These are phyloP conservation scores for Morbakka virulenta DNA, from an alignment of 30 jellyfish, hydroid and myxozoan genomes.

Conservation along the genomic window DNA sequence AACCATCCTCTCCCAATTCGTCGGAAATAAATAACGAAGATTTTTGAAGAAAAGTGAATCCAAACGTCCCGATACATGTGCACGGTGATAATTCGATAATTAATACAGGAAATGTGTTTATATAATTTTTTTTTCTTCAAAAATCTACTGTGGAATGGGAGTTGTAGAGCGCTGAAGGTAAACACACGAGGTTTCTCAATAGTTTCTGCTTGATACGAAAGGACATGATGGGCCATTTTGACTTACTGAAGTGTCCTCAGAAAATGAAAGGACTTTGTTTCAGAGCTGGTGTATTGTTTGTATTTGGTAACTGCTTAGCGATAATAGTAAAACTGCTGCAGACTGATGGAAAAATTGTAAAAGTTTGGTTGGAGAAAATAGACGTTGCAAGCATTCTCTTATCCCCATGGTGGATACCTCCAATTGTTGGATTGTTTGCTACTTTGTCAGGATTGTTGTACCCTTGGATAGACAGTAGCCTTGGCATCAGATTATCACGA, in stretches of 20 bases:
- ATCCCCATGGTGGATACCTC: slow-evolving; percentile 75
- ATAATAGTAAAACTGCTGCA: slow-evolving; percentile 35
- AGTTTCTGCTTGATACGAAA: no score
- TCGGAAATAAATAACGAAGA: neutral
- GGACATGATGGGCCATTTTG: neutral
- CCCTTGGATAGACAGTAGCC: slow-evolving; percentile 60
- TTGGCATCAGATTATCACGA: slow-evolving; percentile 49
- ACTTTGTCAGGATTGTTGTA: slow-evolving; percentile 59
- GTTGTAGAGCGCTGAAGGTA: no score
- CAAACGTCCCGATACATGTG: no score
- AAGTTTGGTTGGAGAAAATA: neutral
- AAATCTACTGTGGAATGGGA: neutral
- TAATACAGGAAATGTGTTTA: no score
- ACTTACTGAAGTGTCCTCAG: neutral
- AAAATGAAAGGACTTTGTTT: slow-evolving; percentile 26
- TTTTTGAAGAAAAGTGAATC: neutral
- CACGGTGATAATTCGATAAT: no score
- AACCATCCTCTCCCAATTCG: neutral
- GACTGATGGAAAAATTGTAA: neutral
- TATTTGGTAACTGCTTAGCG: slow-evolving; percentile 53
- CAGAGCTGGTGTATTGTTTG: slow-evolving; percentile 53
- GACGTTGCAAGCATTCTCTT: neutral
- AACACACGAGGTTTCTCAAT: no score
- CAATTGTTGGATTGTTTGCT: slow-evolving; percentile 57
- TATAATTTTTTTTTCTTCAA: no score